Evolutionary conservation across 1,140 invertebrate species (phyloP), one percentile per base, ranked within the genome.

Genomic region (Helicoverpa zea): DNA sequence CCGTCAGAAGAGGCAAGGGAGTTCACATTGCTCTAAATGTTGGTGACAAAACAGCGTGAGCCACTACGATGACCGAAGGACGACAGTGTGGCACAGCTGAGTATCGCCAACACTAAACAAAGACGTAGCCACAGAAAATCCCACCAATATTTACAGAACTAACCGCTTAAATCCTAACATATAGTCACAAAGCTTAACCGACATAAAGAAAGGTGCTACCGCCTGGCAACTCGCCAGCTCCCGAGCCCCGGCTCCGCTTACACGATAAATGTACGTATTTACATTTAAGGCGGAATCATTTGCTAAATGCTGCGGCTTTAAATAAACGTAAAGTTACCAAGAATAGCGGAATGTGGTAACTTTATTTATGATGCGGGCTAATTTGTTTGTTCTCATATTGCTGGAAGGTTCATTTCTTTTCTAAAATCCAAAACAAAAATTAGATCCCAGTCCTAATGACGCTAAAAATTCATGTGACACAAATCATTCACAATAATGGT

Each of bases 211-310:
- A 76, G 54, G 56, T 43, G 56, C 43, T 49, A 61, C 58, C 66
- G 29, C 7, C 16, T 77, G 75, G 75, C 75, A 35, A 61, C 14
- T n/a, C 16, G 75, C 75, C 61, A 77, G 35, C 47, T 43, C 23
- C 61, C 59, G 52, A 77, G 59, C 49, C 66, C n/a, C 13, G 68
- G 49, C 61, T 77, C 35, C 54, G 75, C 61, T 77, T 77, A 77
- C 59, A 54, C 75, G 29, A 66, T 77, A 66, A 77, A 66, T 77
- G 49, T 29, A 29, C 49, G 13, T 16, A 70, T 68, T 68, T 68
- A 68, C 64, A 68, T 72, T 72, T 72, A 52, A 72, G 49, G 47
- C 49, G 23, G 72, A 29, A 73, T 73, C 58, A 16, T 54, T 64
- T 63, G 49, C 47, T 77, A 51, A 77, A 77, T 64, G 75, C 66